These are phyloP conservation scores for Meta bourneti DNA, from an alignment of 2,888 invertebrate genomes.

Conservation along the genomic window DNA sequence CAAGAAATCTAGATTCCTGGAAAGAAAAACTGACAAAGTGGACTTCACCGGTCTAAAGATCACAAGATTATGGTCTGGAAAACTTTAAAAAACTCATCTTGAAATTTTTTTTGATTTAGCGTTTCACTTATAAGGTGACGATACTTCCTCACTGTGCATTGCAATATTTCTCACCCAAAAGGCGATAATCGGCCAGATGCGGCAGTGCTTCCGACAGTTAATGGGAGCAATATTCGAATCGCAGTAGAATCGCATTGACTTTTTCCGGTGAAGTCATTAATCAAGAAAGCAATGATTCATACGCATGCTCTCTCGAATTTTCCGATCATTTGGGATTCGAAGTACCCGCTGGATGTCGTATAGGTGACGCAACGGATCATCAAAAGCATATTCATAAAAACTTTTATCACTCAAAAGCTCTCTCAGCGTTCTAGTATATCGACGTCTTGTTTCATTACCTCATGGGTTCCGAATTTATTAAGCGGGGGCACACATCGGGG, in stretches of 20 bases:
- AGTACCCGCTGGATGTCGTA: neutral
- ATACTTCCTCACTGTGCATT: neutral
- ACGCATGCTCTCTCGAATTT: constrained; percentile 33
- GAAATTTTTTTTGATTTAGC: neutral
- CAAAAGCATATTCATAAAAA: neutral
- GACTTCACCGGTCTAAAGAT: too few relatives aligned
- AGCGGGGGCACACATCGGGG: too few relatives aligned
- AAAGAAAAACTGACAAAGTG: too few relatives aligned
- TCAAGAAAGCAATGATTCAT: constrained; percentile 67
- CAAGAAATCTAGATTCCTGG: too few relatives aligned
- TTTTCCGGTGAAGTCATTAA: constrained; percentile 59
- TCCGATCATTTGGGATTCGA: constrained; percentile 36
- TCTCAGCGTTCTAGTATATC: neutral
- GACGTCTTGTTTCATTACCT: neutral
- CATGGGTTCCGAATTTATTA: too few relatives aligned
- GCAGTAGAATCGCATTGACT: constrained; percentile 25
- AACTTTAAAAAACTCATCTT: too few relatives aligned
- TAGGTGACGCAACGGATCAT: neutral
- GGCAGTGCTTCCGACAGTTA: neutral
- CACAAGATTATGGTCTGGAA: too few relatives aligned
- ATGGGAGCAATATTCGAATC: constrained; percentile 54
- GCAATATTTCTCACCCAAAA: neutral
- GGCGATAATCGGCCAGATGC: neutral
- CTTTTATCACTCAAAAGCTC: neutral
- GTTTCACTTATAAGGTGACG: too few relatives aligned